Percentiles rank a stretch among this genome's conserved stretches.
phyloP scores from a whole-genome alignment of 2,888 invertebrate genomes.

The Cephus pulcher region DNA sequence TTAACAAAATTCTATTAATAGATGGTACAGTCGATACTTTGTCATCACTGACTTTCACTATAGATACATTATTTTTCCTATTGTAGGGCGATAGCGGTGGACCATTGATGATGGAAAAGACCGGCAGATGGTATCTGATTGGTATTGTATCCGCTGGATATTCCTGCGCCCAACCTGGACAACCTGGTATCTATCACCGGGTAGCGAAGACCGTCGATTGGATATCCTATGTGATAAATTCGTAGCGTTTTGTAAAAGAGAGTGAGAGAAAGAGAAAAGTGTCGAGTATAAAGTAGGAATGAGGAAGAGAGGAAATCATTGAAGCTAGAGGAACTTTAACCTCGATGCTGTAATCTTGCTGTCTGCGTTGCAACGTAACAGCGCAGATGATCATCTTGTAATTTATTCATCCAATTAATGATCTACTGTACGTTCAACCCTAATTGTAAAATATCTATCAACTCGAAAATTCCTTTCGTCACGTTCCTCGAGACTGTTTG shows the following conservation, averaged over 20 bases:
- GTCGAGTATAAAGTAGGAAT: not conserved
- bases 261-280: too few species aligned
- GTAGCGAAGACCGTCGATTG: constrained; percentile 95
- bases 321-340: not conserved
- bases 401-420: not conserved
- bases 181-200: constrained; percentile 94
- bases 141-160: constrained; percentile 94
- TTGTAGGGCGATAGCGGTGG: constrained; percentile 87
- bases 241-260: constrained; percentile 45
- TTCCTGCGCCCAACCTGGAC: constrained; percentile 92
- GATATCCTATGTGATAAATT: constrained; percentile 79
- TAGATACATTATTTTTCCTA: not conserved
- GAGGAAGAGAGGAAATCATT: not conserved
- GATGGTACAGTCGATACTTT: not conserved
- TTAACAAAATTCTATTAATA: constrained; percentile 4
- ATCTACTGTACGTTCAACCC: not conserved
- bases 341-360: not conserved
- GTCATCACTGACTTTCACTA: not conserved
- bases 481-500: not conserved
- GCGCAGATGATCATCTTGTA: not conserved
- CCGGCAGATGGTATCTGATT: constrained; percentile 90
- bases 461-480: not conserved
- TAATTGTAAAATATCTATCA: not conserved
- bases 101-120: constrained; percentile 88
- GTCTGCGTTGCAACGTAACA: not conserved